A percentile compares a stretch with the other conserved stretches of the same genome.
Evolutionary conservation across 2,113 vertebrate species (phyloP).

Genomic region (Sterrhoptilus dennistouni): DNA sequence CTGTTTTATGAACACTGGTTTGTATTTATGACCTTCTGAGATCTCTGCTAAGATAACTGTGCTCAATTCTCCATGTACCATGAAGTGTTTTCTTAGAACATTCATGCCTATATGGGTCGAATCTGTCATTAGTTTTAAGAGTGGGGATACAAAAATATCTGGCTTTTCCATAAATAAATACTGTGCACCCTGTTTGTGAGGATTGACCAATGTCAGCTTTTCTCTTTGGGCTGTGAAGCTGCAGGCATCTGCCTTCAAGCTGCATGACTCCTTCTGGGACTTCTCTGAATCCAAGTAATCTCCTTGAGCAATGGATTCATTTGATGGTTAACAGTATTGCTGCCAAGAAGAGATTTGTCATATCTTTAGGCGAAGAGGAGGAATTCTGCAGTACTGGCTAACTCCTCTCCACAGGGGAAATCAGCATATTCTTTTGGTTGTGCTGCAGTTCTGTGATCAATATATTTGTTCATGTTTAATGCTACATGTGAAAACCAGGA

Average conservation of each 20-base stretch:
- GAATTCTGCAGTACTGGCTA: constrained; percentile 34
- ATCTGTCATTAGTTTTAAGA: not conserved
- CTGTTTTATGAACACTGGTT: not conserved
- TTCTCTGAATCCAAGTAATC: constrained; percentile 38
- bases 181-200: not conserved
- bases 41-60: not conserved
- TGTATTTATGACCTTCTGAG: not conserved
- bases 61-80: not conserved
- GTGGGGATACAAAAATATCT: not conserved
- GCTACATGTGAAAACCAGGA: not conserved
- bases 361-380: constrained; percentile 1
- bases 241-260: not conserved
- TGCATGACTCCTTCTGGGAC: not conserved
- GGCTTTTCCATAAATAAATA: constrained; percentile 12
- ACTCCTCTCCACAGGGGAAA: constrained; percentile 22
- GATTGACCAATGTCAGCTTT: not conserved
- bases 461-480: constrained; percentile 13
- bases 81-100: not conserved
- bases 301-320: constrained; percentile 34
- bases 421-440: constrained; percentile 4
- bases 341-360: constrained; percentile 41
- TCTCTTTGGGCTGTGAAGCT: not conserved
- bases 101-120: not conserved
- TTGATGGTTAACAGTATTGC: constrained; percentile 14
- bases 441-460: constrained; percentile 2